Percentiles rank a stretch among this genome's conserved stretches.
Evolutionary conservation across 2,888 invertebrate genomes (phyloP).

Genomic region (Schizaphis graminum): DNA sequence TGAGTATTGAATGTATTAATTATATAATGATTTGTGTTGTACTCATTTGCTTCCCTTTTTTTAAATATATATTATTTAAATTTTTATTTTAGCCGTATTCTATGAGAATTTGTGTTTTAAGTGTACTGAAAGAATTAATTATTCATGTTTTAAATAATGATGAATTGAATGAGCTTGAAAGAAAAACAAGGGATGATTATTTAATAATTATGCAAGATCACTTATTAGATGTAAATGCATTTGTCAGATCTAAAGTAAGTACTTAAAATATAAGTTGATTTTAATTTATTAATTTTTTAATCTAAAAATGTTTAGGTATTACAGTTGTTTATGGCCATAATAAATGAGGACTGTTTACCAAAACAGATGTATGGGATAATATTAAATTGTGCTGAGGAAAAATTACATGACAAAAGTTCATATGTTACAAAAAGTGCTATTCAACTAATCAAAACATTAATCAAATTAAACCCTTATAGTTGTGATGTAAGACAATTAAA

Average conservation of each 20-base stretch:
- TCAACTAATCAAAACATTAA: conserved; percentile 79
- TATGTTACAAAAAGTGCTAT: conserved; percentile 88
- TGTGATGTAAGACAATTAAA: conserved; percentile 74
- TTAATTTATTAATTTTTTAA: conserved; percentile 28
- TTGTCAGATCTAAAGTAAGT: conserved; percentile 84
- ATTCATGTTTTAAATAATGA: conserved; percentile 80
- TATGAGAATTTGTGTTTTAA: conserved; percentile 85
- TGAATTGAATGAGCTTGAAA: conserved; percentile 78
- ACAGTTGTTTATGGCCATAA: conserved; percentile 85
- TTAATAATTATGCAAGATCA: conserved; percentile 86
- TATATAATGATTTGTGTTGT: too few species aligned
- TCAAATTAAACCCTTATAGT: conserved; percentile 90
- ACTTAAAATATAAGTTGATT: neutral
- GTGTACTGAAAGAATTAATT: conserved; percentile 84
- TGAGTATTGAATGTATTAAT: neutral
- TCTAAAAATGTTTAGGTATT: conserved; percentile 73
- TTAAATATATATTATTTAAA: neutral
- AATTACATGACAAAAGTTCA: conserved; percentile 86
- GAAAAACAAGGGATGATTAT: conserved; percentile 82
- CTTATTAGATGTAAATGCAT: conserved; percentile 86
- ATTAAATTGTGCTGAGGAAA: conserved; percentile 78
- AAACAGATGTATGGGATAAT: conserved; percentile 79
- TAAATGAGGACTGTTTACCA: conserved; percentile 85
- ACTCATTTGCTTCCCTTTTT: neutral
- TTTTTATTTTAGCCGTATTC: conserved; percentile 73